Conservation (phyloP, 2,113 vertebrate genomes). For the Cyphomyrus plagiostoma region DNA sequence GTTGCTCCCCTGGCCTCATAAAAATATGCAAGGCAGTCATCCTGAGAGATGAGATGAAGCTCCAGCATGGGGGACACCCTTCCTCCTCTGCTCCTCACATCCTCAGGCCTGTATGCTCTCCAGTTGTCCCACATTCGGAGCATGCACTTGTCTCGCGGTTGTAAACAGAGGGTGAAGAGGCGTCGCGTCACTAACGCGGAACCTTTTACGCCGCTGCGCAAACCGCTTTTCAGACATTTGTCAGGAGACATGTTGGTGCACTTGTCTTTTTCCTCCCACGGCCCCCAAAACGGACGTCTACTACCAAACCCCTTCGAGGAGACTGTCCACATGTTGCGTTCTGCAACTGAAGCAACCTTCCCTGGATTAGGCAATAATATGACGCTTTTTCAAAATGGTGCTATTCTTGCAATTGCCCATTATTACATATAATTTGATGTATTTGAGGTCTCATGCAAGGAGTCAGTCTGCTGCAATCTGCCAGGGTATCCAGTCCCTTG, state of each 20-base stretch:
- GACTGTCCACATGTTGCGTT: not conserved
- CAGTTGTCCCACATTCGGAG: slow-evolving; percentile 13
- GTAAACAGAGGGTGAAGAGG: slow-evolving; percentile 10
- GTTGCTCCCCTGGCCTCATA: not conserved
- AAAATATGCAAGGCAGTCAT: not conserved
- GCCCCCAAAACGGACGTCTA: not conserved
- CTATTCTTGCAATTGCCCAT: not conserved
- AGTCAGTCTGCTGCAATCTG: not conserved
- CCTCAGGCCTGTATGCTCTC: slow-evolving; percentile 6
- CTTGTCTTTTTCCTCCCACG: not conserved
- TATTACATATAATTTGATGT: not conserved
- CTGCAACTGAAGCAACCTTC: not conserved
- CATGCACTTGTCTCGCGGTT: not conserved
- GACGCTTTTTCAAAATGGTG: not conserved
- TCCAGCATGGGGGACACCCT: not conserved
- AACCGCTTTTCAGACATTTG: not conserved
- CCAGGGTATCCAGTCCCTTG: not conserved
- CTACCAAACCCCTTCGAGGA: not conserved
- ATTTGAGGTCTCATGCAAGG: not conserved
- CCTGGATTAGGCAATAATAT: not conserved
- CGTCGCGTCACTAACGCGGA: not conserved
- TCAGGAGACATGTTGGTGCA: not conserved
- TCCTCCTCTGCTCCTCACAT: slow-evolving; percentile 12
- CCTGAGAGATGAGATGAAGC: not conserved
- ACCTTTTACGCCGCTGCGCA: not conserved